phyloP scores from a whole-genome alignment of 1,140 invertebrate genomes.

The Eciton burchellii region DNA sequence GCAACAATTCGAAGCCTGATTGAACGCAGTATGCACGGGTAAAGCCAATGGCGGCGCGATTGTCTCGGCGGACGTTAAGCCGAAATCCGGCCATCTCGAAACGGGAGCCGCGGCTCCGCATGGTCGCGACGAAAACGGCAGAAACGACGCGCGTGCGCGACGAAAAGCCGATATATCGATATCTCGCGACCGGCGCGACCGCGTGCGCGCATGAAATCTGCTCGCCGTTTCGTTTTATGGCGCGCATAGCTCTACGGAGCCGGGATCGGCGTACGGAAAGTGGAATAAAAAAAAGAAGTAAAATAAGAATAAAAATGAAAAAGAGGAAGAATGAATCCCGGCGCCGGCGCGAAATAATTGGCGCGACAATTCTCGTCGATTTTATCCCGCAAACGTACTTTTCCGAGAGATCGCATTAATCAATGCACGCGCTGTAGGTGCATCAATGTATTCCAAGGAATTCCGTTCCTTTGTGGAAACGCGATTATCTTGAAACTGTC shows the following conservation, averaged over 20 bases:
- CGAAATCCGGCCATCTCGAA: background rate
- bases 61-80: constrained; percentile 60
- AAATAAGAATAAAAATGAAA: no score
- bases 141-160: constrained; percentile 32
- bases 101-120: background rate
- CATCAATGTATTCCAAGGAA: no score
- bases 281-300: no score
- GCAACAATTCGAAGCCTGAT: constrained; percentile 67
- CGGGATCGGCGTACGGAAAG: no score
- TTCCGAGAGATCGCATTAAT: no score
- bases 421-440: no score
- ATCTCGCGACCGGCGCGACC: constrained; percentile 21
- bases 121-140: constrained; percentile 2
- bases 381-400: background rate
- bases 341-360: constrained; percentile 20
- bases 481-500: background rate
- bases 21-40: constrained; percentile 61
- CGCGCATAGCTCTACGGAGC: constrained; percentile 35
- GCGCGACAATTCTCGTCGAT: constrained; percentile 28
- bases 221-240: constrained; percentile 45
- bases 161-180: constrained; percentile 58
- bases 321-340: no score
- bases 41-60: background rate
- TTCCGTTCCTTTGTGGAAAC: no score
- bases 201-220: constrained; percentile 48